A percentile compares a stretch with the other conserved stretches of the same genome.
Conservation (phyloP, 2,888 invertebrate genomes). For the Amblyjoppa fuscipennis region DNA sequence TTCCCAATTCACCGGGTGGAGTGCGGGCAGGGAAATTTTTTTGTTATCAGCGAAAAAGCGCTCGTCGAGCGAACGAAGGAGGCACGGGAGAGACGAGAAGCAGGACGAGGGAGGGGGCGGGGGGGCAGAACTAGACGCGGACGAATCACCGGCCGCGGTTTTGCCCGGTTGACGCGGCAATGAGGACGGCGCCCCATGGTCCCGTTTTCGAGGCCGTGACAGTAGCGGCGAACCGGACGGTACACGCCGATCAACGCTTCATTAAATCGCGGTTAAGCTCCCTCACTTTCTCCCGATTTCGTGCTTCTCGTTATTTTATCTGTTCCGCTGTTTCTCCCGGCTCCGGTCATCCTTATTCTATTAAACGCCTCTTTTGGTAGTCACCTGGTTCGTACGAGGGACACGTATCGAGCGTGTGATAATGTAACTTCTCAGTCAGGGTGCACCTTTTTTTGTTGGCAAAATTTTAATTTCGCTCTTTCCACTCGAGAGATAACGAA, state of each 20-base stretch:
- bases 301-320: not conserved
- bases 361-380: not conserved
- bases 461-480: not conserved
- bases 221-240: constrained; percentile 9
- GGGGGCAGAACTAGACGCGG: not conserved
- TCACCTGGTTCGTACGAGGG: not conserved
- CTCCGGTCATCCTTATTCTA: constrained; percentile 1
- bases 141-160: constrained; percentile 28
- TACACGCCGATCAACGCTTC: constrained; percentile 69
- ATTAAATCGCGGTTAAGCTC: constrained; percentile 68
- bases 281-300: constrained; percentile 1
- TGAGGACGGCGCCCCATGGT: constrained; percentile 49
- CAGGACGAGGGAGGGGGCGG: not conserved
- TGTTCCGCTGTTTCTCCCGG: not conserved
- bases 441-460: not conserved
- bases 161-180: constrained; percentile 17
- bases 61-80: not conserved
- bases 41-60: constrained; percentile 30
- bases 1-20: constrained; percentile 43
- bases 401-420: not conserved
- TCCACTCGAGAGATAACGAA: not conserved
- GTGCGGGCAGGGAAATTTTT: constrained; percentile 10
- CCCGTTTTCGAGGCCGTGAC: constrained; percentile 31
- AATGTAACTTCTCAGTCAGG: not conserved
- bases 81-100: constrained; percentile 1